A percentile compares a stretch with the other conserved stretches of the same genome.
phyloP scores from a whole-genome alignment of 2,797 vertebrate genomes.

The Sebastes kiyomatsui region DNA sequence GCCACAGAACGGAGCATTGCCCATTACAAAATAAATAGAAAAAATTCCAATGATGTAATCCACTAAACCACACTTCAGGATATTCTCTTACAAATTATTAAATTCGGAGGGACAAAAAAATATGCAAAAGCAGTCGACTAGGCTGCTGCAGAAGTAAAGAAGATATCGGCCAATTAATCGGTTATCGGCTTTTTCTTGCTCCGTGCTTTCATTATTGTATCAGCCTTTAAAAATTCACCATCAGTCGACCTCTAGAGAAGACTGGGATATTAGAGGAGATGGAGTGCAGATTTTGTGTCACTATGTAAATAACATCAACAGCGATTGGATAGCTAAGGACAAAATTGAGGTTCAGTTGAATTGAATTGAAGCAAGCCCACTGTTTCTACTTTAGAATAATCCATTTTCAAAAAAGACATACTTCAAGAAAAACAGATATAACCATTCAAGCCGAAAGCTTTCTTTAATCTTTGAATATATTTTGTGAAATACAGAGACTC shows the following conservation, averaged over 20 bases:
- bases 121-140: too few relatives aligned
- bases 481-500: not conserved
- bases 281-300: not conserved
- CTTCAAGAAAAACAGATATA: not conserved
- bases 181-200: too few relatives aligned
- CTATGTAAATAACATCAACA: not conserved
- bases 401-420: not conserved
- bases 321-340: not conserved
- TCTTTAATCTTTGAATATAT: not conserved
- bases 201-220: rapidly evolving
- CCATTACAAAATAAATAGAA: too few relatives aligned
- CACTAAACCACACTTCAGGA: too few relatives aligned
- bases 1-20: too few relatives aligned
- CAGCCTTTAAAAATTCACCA: too few relatives aligned
- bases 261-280: not conserved
- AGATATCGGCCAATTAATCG: too few relatives aligned
- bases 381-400: not conserved
- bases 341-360: not conserved
- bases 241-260: not conserved
- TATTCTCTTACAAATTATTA: too few relatives aligned
- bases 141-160: too few relatives aligned
- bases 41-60: too few relatives aligned
- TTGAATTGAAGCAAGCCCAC: not conserved
- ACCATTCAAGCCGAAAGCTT: not conserved
- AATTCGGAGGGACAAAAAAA: too few relatives aligned